These are phyloP conservation scores for Luperina testacea DNA, from an alignment of 2,888 invertebrate genomes.

Conservation along the genomic window DNA sequence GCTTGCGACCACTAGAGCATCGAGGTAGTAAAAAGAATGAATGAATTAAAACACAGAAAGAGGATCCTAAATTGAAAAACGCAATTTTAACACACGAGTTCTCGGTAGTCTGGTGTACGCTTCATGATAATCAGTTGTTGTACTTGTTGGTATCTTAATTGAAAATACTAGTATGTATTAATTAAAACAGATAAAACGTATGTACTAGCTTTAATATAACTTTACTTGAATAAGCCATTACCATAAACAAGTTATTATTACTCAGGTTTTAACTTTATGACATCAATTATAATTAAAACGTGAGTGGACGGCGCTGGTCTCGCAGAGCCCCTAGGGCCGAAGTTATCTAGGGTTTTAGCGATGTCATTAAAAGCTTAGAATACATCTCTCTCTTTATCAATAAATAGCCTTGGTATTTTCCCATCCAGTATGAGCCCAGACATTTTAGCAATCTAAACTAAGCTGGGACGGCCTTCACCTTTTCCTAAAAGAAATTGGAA, in stretches of 20 bases:
- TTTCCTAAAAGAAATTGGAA: constrained; percentile 37
- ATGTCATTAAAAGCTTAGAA: constrained; percentile 44
- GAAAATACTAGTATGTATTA: constrained; percentile 36
- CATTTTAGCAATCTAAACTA: constrained; percentile 26
- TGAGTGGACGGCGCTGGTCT: constrained; percentile 35
- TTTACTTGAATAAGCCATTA: constrained; percentile 46
- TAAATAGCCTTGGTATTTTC: constrained; percentile 18
- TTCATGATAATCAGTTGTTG: constrained; percentile 14
- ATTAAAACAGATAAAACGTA: constrained; percentile 47
- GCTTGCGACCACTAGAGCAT: background rate
- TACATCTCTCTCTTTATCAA: constrained; percentile 5
- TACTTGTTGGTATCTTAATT: constrained; percentile 44
- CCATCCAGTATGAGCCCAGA: constrained; percentile 19
- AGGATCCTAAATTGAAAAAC: background rate
- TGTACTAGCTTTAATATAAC: constrained; percentile 20
- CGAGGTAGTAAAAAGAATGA: background rate
- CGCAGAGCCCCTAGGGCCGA: constrained; percentile 18
- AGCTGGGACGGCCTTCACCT: constrained; percentile 51
- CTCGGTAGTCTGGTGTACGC: background rate
- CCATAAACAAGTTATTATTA: constrained; percentile 33
- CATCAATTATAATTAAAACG: constrained; percentile 37
- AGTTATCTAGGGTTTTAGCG: constrained; percentile 23
- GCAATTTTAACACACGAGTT: background rate
- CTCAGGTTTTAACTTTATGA: constrained; percentile 32
- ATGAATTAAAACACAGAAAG: background rate